Evolutionary conservation across 1,140 invertebrate species (phyloP).

Genomic region (Drosophila repletoides): DNA sequence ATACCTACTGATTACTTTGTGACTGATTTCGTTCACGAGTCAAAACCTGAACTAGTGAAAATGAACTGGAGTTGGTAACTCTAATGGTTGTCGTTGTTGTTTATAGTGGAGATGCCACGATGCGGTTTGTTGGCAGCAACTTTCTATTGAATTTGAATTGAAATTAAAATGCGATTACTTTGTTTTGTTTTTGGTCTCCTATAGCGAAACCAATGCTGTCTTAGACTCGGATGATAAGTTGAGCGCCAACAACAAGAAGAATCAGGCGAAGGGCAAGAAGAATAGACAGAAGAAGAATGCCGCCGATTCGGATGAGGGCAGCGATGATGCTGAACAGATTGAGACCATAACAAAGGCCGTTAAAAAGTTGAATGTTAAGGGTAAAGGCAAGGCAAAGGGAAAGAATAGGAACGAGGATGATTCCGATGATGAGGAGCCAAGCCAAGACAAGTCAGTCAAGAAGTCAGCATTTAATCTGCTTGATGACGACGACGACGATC

Average conservation of each 20-base stretch:
- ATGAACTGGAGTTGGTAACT: too few species aligned
- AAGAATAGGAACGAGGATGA: slow-evolving; percentile 78
- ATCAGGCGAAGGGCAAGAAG: slow-evolving; percentile 64
- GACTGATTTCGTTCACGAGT: too few species aligned
- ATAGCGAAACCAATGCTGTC: slow-evolving; percentile 30
- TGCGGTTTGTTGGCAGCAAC: slow-evolving; percentile 59
- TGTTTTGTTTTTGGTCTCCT: neutral
- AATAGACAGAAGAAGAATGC: slow-evolving; percentile 56
- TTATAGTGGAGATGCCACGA: slow-evolving; percentile 1
- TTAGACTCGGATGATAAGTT: slow-evolving; percentile 68
- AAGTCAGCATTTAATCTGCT: slow-evolving; percentile 86
- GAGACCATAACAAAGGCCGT: slow-evolving; percentile 56
- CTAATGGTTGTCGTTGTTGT: neutral
- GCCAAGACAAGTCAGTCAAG: slow-evolving; percentile 83
- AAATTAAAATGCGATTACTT: too few species aligned
- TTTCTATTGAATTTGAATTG: slow-evolving; percentile 57
- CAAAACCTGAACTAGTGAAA: too few species aligned
- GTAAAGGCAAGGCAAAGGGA: slow-evolving; percentile 58
- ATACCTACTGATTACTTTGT: too few species aligned
- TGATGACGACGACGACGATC: slow-evolving; percentile 84
- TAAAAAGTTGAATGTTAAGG: slow-evolving; percentile 70
- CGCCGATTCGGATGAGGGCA: slow-evolving; percentile 52
- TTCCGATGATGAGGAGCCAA: slow-evolving; percentile 51
- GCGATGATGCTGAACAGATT: slow-evolving; percentile 41
- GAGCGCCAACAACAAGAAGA: slow-evolving; percentile 74